phyloP scores from a whole-genome alignment of 1,140 invertebrate genomes.

The Leptoteleia sp. region DNA sequence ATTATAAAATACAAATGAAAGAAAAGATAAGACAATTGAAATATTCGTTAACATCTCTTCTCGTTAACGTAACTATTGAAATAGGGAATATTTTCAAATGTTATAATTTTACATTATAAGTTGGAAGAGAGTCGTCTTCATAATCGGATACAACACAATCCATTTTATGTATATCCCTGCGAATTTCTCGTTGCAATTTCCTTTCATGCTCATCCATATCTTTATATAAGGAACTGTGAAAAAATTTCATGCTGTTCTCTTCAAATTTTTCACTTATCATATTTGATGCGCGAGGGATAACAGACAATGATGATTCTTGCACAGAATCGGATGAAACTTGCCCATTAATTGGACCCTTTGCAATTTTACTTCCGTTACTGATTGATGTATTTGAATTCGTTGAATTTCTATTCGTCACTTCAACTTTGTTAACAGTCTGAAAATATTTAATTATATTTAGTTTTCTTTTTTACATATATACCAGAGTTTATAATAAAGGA shows the following conservation, averaged over 20 bases:
- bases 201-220: conserved; percentile 12
- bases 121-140: conserved; percentile 18
- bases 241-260: conserved; percentile 5
- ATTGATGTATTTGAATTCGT: not conserved
- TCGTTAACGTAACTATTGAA: no score
- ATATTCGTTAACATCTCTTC: no score
- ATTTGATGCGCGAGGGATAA: no score
- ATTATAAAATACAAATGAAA: no score
- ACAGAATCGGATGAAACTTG: not conserved
- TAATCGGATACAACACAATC: conserved; percentile 64
- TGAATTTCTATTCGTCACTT: not conserved
- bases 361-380: not conserved
- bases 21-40: no score
- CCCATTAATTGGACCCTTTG: not conserved
- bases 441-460: not conserved
- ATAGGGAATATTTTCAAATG: no score
- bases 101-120: not conserved
- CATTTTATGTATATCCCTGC: conserved; percentile 71
- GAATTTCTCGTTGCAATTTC: conserved; percentile 51
- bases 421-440: not conserved
- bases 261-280: conserved; percentile 7
- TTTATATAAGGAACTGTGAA: conserved; percentile 4
- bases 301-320: no score
- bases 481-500: no score
- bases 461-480: no score